Conservation (phyloP, 1,140 invertebrate species). For the Trichonephila clavipes region DNA sequence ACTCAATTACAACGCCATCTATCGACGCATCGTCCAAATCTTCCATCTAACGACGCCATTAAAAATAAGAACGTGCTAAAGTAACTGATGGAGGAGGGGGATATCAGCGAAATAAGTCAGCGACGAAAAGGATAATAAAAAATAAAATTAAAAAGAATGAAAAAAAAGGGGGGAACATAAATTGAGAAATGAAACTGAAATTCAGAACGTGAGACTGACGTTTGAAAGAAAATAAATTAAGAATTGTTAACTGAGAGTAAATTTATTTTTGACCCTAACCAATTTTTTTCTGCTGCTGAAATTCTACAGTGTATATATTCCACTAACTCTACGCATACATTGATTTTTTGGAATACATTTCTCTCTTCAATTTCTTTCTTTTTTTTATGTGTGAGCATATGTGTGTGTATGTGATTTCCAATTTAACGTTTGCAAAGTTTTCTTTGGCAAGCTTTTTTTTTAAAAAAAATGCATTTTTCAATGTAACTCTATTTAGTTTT, state of each 20-base stretch:
- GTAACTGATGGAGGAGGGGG: not conserved
- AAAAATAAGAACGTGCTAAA: constrained; percentile 48
- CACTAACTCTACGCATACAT: constrained; percentile 8
- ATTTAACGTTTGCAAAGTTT: not conserved
- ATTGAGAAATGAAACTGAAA: constrained; percentile 68
- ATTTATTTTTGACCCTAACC: constrained; percentile 18
- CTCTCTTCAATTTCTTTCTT: not conserved
- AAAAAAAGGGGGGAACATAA: constrained; percentile 34
- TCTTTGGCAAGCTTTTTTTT: not conserved
- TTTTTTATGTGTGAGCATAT: not conserved
- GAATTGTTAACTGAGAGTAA: constrained; percentile 50
- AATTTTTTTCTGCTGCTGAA: not conserved
- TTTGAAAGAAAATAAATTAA: constrained; percentile 66
- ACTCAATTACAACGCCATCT: constrained; percentile 72
- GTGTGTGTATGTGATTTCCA: not conserved
- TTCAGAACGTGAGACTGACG: constrained; percentile 50
- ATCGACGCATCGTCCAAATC: constrained; percentile 51
- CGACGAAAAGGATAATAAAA: not conserved
- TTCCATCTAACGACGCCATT: constrained; percentile 67
- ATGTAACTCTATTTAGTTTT: not conserved
- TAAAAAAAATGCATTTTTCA: not conserved
- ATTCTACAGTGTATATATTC: not conserved
- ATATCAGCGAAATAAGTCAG: not conserved
- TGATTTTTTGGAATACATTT: constrained; percentile 29
- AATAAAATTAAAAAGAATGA: constrained; percentile 34